A percentile compares a stretch with the other conserved stretches of the same genome.
Conservation (phyloP, 2,113 vertebrate genomes). For the Gallinago paraguaiae region DNA sequence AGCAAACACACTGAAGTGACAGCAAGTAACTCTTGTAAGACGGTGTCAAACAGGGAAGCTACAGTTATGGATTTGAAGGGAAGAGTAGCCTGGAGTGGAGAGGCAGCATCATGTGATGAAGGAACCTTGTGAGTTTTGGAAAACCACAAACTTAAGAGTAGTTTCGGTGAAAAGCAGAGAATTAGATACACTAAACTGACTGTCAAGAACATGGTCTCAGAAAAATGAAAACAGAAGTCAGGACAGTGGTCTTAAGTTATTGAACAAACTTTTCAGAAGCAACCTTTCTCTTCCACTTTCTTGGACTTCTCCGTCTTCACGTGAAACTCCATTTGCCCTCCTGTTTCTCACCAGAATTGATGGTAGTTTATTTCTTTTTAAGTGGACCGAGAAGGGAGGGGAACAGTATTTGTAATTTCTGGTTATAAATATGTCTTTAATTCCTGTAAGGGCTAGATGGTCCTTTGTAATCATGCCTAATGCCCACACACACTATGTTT, state of each 20-base stretch:
- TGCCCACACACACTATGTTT: accelerated
- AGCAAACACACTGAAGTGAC: not conserved
- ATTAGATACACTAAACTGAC: not conserved
- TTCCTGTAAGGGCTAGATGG: not conserved
- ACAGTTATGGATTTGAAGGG: not conserved
- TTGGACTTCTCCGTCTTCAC: not conserved
- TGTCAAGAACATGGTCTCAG: not conserved
- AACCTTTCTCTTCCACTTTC: not conserved
- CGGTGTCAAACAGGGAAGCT: not conserved
- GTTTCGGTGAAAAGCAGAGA: not conserved
- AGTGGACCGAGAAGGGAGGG: not conserved
- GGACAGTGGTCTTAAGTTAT: not conserved
- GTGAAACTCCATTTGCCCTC: not conserved
- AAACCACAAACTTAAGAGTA: not conserved
- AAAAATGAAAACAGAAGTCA: not conserved
- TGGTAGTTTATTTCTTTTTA: not conserved
- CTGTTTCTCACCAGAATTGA: not conserved
- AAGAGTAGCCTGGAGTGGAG: not conserved
- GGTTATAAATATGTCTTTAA: not conserved
- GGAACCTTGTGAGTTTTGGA: not conserved
- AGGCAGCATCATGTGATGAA: not conserved
- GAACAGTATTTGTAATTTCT: not conserved
- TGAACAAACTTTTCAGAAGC: not conserved
- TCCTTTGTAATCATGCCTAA: not conserved
- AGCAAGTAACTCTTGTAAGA: not conserved